phyloP scores from a whole-genome alignment of 2,113 vertebrate genomes.

The Eulemur rufifrons region DNA sequence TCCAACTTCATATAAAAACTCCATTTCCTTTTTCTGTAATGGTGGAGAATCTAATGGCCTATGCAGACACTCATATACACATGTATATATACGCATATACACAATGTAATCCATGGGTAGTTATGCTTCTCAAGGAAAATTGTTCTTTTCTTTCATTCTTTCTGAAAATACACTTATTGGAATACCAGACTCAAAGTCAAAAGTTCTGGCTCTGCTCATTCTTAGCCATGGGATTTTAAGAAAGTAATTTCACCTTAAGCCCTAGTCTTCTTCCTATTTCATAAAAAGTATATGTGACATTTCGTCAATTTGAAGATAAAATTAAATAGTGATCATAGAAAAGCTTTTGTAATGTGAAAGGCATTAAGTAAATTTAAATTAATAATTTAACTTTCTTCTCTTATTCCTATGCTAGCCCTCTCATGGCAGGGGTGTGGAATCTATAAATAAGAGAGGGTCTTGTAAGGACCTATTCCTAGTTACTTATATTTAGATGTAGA shows the following conservation, averaged over 20 bases:
- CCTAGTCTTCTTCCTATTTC: background rate
- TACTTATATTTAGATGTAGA: background rate
- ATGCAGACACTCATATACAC: background rate
- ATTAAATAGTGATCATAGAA: background rate
- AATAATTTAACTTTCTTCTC: background rate
- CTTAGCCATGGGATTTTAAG: background rate
- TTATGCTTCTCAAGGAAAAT: background rate
- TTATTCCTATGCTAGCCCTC: background rate
- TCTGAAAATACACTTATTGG: background rate
- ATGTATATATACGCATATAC: background rate
- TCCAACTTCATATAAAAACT: constrained; percentile 6
- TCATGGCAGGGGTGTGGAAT: background rate
- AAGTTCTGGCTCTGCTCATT: background rate
- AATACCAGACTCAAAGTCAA: background rate
- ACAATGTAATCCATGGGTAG: background rate
- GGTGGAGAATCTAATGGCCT: background rate
- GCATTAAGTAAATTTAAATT: background rate
- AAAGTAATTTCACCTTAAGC: background rate
- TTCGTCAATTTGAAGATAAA: background rate
- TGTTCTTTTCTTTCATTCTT: background rate
- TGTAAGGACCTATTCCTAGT: background rate
- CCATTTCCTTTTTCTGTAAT: constrained; percentile 50
- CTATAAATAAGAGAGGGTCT: background rate
- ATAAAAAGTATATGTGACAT: background rate
- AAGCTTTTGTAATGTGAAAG: background rate